phyloP scores from a whole-genome alignment of 2,888 invertebrate species.

The Philaethria dido region DNA sequence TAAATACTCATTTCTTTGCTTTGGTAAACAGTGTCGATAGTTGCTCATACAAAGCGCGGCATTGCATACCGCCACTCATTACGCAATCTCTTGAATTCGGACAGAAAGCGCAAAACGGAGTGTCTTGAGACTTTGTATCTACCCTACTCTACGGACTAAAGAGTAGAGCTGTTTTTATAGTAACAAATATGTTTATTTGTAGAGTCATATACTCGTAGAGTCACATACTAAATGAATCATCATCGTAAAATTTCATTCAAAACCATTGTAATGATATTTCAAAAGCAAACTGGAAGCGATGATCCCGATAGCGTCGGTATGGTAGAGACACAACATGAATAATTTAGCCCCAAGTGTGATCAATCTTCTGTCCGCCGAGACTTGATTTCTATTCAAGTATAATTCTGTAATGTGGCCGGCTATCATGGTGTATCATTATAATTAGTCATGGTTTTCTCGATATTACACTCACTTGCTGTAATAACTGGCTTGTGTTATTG shows the following conservation, averaged over 20 bases:
- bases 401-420: conserved; percentile 37
- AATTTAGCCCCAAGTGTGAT: conserved; percentile 33
- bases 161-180: too few relatives aligned
- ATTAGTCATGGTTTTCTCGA: conserved; percentile 44
- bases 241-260: conserved; percentile 6
- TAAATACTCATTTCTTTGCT: too few relatives aligned
- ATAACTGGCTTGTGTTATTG: conserved; percentile 38
- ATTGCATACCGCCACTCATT: too few relatives aligned
- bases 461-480: conserved; percentile 35
- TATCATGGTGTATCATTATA: conserved; percentile 43
- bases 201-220: background rate
- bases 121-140: too few relatives aligned
- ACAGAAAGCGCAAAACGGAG: too few relatives aligned
- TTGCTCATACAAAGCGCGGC: too few relatives aligned
- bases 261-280: conserved; percentile 5
- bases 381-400: conserved; percentile 37
- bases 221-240: conserved; percentile 5
- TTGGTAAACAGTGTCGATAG: too few relatives aligned
- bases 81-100: too few relatives aligned
- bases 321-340: conserved; percentile 36
- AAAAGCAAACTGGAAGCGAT: conserved; percentile 12
- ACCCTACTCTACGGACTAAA: too few relatives aligned
- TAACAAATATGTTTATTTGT: too few relatives aligned
- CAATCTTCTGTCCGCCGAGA: conserved; percentile 32
- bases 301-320: conserved; percentile 4